These are phyloP conservation scores for Habropoda laboriosa DNA, from an alignment of 1,140 invertebrate genomes.

Conservation along the genomic window DNA sequence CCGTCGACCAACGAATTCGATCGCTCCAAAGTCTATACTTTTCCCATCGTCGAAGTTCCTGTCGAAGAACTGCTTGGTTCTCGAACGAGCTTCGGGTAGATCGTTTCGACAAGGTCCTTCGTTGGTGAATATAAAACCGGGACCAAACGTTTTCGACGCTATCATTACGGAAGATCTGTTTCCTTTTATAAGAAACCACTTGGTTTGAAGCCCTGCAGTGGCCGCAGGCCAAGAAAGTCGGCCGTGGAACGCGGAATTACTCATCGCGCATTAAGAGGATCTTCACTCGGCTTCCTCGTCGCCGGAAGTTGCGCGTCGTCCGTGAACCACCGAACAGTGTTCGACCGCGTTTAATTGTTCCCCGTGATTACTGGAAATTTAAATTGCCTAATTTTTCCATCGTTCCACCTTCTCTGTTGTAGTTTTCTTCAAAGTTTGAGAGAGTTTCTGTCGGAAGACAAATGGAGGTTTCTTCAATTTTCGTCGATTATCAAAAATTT, in stretches of 20 bases:
- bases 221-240: slow-evolving; percentile 2
- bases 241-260: slow-evolving; percentile 61
- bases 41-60: no score
- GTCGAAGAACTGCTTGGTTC: no score
- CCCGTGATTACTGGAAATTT: no score
- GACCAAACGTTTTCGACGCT: not conserved
- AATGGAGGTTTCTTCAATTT: no score
- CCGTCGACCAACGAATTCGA: not conserved
- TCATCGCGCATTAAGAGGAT: slow-evolving; percentile 60
- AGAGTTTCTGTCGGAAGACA: no score
- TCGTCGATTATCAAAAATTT: no score
- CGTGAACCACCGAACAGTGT: slow-evolving; percentile 45
- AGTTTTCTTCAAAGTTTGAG: no score
- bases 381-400: no score
- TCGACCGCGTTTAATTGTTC: slow-evolving; percentile 13
- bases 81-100: not conserved
- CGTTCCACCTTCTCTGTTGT: no score
- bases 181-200: not conserved
- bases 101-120: not conserved
- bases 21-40: no score
- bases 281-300: slow-evolving; percentile 66
- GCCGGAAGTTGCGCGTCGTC: slow-evolving; percentile 62
- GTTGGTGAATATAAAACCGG: not conserved
- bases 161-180: not conserved
- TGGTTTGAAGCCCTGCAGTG: not conserved